Evolutionary conservation across 1,140 invertebrate genomes (phyloP), one percentile per base, ranked within the genome.

Genomic region (Aphaenogaster floridana): DNA sequence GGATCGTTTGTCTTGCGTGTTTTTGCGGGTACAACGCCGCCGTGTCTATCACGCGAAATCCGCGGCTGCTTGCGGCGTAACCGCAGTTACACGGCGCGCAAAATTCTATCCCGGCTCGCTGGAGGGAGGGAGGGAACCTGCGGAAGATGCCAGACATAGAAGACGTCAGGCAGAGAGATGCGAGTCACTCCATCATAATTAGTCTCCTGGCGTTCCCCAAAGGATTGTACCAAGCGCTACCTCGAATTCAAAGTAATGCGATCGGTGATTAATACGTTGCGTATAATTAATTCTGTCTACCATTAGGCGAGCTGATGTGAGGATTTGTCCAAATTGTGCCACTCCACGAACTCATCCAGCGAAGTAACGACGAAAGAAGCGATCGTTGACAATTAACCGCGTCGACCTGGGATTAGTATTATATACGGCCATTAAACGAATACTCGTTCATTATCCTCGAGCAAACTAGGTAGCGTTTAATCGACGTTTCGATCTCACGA

Each of bases 161-260:
- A 90, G 76, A 90, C 77, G 72, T 59, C 78, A 61, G 42, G 45
- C 52, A 21, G 74, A 87, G 87, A 91, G 89, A 85, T 86, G 89
- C 90, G 79, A 90, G 84, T 90, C 90, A 91, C 87, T 91, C 87
- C 89, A 81, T 89, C 89, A 90, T 87, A 89, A 90, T 91, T 91
- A 91, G 87, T 90, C 90, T 87, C 78, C 66, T 63, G 80, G 64
- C 48, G 52, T 85, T 78, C 54, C 68, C 85, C 74, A 86, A 89
- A 77, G 90, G 79, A 80, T 81, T 83, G 90, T 84, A 87, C 64
- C 66, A 36, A 54, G 61, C 66, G 71, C 86, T 88, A 87, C 74
- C 79, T 85, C 63, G 84, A 77, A 80, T 91, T 89, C 89, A 84
- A 89, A 91, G 79, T 86, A 89, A 89, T 61, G 84, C 87, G 79